phyloP scores from a whole-genome alignment of 2,888 invertebrate genomes.

The Linyphia triangularis region DNA sequence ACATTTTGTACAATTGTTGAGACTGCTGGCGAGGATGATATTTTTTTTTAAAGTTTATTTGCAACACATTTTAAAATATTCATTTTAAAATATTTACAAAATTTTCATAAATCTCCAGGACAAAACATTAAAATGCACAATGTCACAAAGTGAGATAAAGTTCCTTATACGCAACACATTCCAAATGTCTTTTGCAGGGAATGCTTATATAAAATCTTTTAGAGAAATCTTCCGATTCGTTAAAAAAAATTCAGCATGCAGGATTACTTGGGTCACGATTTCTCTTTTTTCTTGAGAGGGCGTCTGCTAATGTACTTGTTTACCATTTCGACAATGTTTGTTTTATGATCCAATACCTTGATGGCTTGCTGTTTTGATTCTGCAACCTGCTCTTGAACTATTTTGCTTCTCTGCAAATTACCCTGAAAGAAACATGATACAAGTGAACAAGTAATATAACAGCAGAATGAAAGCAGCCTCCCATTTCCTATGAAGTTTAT shows the following conservation, averaged over 20 bases:
- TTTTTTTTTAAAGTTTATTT: slow-evolving; percentile 21
- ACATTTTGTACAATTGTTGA: slow-evolving; percentile 34
- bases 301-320: slow-evolving; percentile 94
- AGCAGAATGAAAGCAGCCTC: too few relatives aligned
- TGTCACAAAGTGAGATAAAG: slow-evolving; percentile 49
- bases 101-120: slow-evolving; percentile 41
- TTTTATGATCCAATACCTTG: slow-evolving; percentile 94
- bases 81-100: slow-evolving; percentile 64
- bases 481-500: too few relatives aligned
- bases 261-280: slow-evolving; percentile 64
- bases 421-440: slow-evolving; percentile 84
- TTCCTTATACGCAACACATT: slow-evolving; percentile 46
- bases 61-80: slow-evolving; percentile 45
- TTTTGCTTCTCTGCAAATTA: slow-evolving; percentile 95
- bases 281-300: slow-evolving; percentile 93
- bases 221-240: slow-evolving; percentile 18
- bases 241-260: slow-evolving; percentile 23
- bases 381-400: slow-evolving; percentile 93
- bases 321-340: slow-evolving; percentile 92
- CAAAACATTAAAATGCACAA: slow-evolving; percentile 61
- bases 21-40: neutral
- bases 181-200: slow-evolving; percentile 24
- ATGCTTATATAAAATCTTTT: slow-evolving; percentile 38
- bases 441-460: neutral
- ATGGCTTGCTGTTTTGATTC: slow-evolving; percentile 93